Evolutionary conservation across 1,140 invertebrate genomes (phyloP).

Genomic region (Leucophenga varia): DNA sequence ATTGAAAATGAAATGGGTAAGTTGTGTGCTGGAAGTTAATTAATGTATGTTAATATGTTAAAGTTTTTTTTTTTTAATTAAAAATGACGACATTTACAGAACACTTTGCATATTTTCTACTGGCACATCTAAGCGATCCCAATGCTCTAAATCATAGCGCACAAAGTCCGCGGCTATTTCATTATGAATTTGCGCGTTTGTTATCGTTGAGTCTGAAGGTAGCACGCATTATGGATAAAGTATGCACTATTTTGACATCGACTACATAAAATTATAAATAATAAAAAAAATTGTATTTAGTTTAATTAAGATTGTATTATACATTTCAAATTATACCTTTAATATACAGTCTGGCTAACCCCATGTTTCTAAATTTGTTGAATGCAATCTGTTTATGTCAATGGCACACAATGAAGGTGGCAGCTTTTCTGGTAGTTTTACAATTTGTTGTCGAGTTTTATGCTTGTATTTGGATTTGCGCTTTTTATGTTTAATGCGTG

Average conservation of each 20-base stretch:
- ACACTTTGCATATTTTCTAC: slow-evolving; percentile 44
- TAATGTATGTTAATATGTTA: not conserved
- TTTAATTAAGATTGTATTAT: slow-evolving; percentile 4
- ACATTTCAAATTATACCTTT: not conserved
- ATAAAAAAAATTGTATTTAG: slow-evolving; percentile 8
- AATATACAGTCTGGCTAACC: slow-evolving; percentile 6
- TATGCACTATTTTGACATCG: slow-evolving; percentile 27
- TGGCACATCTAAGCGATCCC: slow-evolving; percentile 44
- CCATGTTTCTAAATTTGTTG: slow-evolving; percentile 19
- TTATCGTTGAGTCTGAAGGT: slow-evolving; percentile 40
- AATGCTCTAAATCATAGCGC: slow-evolving; percentile 39
- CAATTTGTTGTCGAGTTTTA: slow-evolving; percentile 4
- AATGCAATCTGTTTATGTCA: slow-evolving; percentile 11
- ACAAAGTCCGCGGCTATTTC: slow-evolving; percentile 39
- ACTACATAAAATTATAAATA: slow-evolving; percentile 5
- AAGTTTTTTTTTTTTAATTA: not conserved
- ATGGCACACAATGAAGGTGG: slow-evolving; percentile 31
- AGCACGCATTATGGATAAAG: slow-evolving; percentile 41
- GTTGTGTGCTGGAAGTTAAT: not conserved
- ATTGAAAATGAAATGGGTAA: slow-evolving; percentile 35
- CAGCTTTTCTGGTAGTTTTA: slow-evolving; percentile 6
- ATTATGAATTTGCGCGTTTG: slow-evolving; percentile 39
- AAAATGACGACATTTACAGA: no score
- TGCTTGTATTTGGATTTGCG: not conserved
- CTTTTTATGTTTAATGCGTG: slow-evolving; percentile 10